A percentile compares a stretch with the other conserved stretches of the same genome.
These are phyloP conservation scores for Steatornis caripensis DNA, from an alignment of 2,113 vertebrate species.

Conservation along the genomic window DNA sequence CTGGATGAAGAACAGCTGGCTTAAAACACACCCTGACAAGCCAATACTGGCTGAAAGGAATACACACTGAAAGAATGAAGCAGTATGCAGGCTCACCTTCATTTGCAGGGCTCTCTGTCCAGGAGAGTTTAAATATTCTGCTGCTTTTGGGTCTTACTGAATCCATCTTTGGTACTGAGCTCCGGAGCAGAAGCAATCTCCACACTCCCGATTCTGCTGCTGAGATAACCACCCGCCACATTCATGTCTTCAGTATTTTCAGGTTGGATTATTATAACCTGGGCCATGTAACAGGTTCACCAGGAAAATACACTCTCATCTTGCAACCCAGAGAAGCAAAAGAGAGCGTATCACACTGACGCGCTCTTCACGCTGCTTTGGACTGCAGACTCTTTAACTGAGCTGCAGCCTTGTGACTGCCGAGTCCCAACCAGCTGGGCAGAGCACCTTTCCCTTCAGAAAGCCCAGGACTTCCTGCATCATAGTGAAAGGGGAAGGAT, in stretches of 20 bases:
- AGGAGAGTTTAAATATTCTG: not conserved
- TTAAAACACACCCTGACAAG: not conserved
- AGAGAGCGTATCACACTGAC: not conserved
- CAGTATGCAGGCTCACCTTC: not conserved
- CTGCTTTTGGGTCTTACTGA: not conserved
- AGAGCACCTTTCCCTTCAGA: not conserved
- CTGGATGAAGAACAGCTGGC: conserved; percentile 54
- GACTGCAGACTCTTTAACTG: not conserved
- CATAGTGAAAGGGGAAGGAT: not conserved
- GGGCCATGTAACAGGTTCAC: not conserved
- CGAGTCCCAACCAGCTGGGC: not conserved
- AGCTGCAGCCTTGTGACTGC: not conserved
- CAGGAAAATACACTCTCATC: not conserved
- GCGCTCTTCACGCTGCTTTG: not conserved
- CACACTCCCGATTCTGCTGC: not conserved
- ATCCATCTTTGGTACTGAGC: not conserved
- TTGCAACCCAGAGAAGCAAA: not conserved
- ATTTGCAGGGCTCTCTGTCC: not conserved
- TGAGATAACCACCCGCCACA: not conserved
- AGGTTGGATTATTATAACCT: not conserved
- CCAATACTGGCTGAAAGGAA: conserved; percentile 4
- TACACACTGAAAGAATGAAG: not conserved
- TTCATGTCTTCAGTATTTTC: not conserved
- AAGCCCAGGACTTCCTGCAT: not conserved
- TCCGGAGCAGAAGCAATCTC: not conserved